Percentiles rank a stretch among this genome's conserved stretches.
phyloP scores from a whole-genome alignment of 2,888 invertebrate genomes.

The Thecocarcelia acutangulata region DNA sequence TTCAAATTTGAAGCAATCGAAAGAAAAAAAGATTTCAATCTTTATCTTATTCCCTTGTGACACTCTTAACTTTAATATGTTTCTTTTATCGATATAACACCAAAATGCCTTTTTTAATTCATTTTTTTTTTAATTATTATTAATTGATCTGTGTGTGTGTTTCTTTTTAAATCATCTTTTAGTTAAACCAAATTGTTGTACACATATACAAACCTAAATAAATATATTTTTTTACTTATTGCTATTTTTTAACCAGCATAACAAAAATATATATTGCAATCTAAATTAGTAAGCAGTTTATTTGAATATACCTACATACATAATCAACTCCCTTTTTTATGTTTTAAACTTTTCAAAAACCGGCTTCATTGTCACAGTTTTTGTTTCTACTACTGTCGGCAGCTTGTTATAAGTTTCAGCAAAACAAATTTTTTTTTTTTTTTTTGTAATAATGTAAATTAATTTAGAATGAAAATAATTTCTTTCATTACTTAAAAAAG shows the following conservation, averaged over 20 bases:
- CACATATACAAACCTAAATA: slow-evolving; percentile 19
- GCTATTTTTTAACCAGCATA: slow-evolving; percentile 24
- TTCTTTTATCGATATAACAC: slow-evolving; percentile 45
- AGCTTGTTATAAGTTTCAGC: slow-evolving; percentile 54
- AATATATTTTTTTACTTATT: slow-evolving; percentile 51
- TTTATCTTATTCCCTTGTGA: background rate
- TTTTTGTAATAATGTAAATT: no score
- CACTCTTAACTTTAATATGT: background rate
- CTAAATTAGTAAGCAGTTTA: slow-evolving; percentile 37
- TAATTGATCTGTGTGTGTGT: slow-evolving; percentile 38
- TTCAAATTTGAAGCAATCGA: slow-evolving; percentile 2
- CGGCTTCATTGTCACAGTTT: no score
- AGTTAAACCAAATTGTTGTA: slow-evolving; percentile 44
- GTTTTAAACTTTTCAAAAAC: slow-evolving; percentile 49
- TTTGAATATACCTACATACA: slow-evolving; percentile 52
- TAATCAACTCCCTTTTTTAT: no score
- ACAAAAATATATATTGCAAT: slow-evolving; percentile 13
- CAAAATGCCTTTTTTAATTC: slow-evolving; percentile 60
- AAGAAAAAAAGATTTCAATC: slow-evolving; percentile 28
- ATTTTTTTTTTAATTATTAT: slow-evolving; percentile 24
- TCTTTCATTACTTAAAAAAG: slow-evolving; percentile 11
- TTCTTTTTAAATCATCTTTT: slow-evolving; percentile 27
- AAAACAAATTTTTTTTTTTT: slow-evolving; percentile 2
- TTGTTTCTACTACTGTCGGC: no score
- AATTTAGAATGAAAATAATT: background rate